phyloP scores from a whole-genome alignment of 2,113 vertebrate species.

The Pelecanus crispus region DNA sequence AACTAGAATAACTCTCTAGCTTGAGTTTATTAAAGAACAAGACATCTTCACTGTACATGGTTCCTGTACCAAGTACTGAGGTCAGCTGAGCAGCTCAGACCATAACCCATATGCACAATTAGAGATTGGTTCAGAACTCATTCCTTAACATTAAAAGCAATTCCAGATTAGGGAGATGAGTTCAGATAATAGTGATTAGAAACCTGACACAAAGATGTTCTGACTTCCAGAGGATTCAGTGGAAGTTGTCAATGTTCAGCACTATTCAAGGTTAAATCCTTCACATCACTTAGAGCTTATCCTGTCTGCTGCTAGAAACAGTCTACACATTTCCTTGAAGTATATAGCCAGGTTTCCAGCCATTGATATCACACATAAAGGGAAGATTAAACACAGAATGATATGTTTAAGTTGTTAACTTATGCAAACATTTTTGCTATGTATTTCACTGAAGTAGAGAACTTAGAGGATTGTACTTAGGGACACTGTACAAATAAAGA shows the following conservation, averaged over 20 bases:
- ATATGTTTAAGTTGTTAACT: neutral
- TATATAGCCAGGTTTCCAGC: neutral
- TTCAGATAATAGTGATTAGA: neutral
- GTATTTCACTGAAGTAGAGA: neutral
- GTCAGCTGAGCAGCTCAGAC: neutral
- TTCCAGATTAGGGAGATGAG: neutral
- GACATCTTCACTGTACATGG: neutral
- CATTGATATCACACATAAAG: neutral
- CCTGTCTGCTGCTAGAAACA: neutral
- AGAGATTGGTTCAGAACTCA: neutral
- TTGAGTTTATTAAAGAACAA: neutral
- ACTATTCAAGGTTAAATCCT: neutral
- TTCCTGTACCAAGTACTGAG: neutral
- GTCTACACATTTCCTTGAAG: neutral
- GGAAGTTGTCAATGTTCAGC: neutral
- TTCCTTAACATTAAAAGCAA: neutral
- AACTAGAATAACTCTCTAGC: neutral
- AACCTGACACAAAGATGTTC: neutral
- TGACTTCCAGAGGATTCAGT: neutral
- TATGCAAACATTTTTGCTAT: neutral
- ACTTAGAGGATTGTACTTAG: neutral
- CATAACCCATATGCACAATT: neutral
- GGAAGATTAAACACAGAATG: neutral
- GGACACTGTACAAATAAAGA: neutral
- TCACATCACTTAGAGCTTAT: neutral